Percentiles rank a stretch among this genome's conserved stretches.
Conservation (phyloP, 2,888 invertebrate species). For the Cosmorhoe ocellata region DNA sequence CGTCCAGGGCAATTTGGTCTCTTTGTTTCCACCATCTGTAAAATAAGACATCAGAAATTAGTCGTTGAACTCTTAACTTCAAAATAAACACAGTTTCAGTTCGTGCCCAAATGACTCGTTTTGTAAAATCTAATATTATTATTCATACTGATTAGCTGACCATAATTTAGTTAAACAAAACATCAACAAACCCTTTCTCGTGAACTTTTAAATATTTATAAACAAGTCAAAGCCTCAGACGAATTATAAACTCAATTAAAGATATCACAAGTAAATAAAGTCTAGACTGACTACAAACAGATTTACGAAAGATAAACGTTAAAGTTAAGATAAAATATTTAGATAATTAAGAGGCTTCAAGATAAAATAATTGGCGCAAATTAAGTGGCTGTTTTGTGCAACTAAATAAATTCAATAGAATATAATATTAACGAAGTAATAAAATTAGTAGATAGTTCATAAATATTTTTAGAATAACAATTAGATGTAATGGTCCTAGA, state of each 20-base stretch:
- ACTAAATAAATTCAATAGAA: no score
- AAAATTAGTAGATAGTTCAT: no score
- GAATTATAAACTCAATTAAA: conserved; percentile 42
- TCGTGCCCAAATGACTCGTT: no score
- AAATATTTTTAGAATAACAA: no score
- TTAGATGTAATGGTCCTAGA: no score
- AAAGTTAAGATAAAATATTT: conserved; percentile 38
- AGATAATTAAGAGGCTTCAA: conserved; percentile 23
- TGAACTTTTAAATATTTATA: conserved; percentile 12
- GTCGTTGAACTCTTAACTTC: no score
- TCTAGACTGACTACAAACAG: conserved; percentile 36
- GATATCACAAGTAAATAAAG: conserved; percentile 36
- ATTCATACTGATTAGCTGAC: no score
- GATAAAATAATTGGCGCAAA: conserved; percentile 15
- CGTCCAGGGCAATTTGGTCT: conserved; percentile 82
- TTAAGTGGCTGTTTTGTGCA: no score
- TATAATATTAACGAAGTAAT: no score
- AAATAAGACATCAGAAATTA: neutral
- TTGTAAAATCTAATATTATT: no score
- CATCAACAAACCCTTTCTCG: conserved; percentile 6
- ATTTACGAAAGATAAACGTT: conserved; percentile 32
- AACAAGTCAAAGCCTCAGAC: conserved; percentile 19
- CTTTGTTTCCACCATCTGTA: conserved; percentile 88
- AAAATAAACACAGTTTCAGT: neutral
- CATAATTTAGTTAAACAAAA: neutral